Base-by-base conservation (phyloP, 2,888 invertebrate genomes). In the Tipula confusa region DNA sequence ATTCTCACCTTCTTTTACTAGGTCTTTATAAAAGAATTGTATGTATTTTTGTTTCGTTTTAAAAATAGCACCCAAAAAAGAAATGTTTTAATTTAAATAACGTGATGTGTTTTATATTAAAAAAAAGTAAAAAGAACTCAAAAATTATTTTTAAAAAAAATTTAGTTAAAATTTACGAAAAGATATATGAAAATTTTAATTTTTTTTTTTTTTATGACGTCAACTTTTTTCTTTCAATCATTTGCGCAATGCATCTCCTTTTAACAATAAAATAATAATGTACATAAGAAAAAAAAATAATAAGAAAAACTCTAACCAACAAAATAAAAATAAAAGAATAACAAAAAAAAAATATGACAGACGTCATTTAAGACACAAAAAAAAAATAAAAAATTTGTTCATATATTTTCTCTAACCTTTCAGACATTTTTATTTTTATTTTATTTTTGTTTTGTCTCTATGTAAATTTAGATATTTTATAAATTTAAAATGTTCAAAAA, bases 201-300 rank as follows among this genome's bases (percentile, higher is more conserved):
- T n/a, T n/a, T n/a, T n/a, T n/a, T n/a, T 82, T 33, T 29, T 31
- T 82, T 82, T 82, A 82, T 82, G 82, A 82, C 82, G 82, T 82
- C 82, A 82, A 33, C 82, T 82, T 82, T 33, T 82, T 82, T 24
- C 29, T 80, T 80, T 29, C 31, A 31, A 80, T 80, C 80, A 29
- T 82, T 82, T 82, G 82, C 82, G 82, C 82, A 82, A 82, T 82
- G 82, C 82, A 82, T 33, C 82, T 64, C 64, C 64, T 64, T 64
- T 64, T 24, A 64, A 64, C 64, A 64, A n/a, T n/a, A n/a, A n/a
- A n/a, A n/a, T n/a, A n/a, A n/a, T n/a, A n/a, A n/a, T n/a, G n/a
- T n/a, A n/a, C n/a, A n/a, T n/a, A n/a, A n/a, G n/a, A n/a, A n/a
- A n/a, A n/a, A n/a, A n/a, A n/a, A 64, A 64, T 64, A 64, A 64